Conservation (phyloP, 2,113 vertebrate species). For the Phoxinus phoxinus region DNA sequence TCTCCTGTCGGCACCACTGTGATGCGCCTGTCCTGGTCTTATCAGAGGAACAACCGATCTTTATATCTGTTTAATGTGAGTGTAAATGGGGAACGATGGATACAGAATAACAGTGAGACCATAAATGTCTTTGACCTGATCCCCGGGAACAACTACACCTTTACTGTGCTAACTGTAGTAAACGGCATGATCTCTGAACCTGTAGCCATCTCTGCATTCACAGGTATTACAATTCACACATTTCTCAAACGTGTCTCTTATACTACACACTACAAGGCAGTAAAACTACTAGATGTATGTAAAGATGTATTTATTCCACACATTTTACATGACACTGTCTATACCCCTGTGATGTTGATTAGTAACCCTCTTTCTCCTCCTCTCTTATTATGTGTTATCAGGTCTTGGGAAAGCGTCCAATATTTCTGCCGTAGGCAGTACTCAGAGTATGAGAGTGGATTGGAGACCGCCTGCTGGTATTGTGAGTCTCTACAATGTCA, state of each 20-base stretch:
- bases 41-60: neutral
- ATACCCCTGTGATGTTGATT: neutral
- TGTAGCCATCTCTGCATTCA: slow-evolving; percentile 26
- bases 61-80: slow-evolving; percentile 35
- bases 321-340: too few species aligned
- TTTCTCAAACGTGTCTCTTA: neutral
- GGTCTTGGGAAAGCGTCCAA: slow-evolving; percentile 34
- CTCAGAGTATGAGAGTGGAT: slow-evolving; percentile 25
- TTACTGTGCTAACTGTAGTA: slow-evolving; percentile 32
- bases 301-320: too few species aligned
- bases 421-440: slow-evolving; percentile 31
- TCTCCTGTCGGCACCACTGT: neutral
- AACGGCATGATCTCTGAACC: slow-evolving; percentile 28
- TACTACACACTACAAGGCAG: too few species aligned
- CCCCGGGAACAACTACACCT: slow-evolving; percentile 41
- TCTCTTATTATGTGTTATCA: neutral
- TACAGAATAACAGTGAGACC: neutral
- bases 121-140: neutral
- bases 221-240: slow-evolving; percentile 34
- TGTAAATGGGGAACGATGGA: neutral
- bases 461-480: slow-evolving; percentile 22
- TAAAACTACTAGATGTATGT: too few species aligned
- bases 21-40: slow-evolving; percentile 23
- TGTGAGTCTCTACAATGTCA: neutral
- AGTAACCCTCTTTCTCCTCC: neutral